phyloP scores from a whole-genome alignment of 2,888 invertebrate genomes.

The Stenolophus ochropezus region DNA sequence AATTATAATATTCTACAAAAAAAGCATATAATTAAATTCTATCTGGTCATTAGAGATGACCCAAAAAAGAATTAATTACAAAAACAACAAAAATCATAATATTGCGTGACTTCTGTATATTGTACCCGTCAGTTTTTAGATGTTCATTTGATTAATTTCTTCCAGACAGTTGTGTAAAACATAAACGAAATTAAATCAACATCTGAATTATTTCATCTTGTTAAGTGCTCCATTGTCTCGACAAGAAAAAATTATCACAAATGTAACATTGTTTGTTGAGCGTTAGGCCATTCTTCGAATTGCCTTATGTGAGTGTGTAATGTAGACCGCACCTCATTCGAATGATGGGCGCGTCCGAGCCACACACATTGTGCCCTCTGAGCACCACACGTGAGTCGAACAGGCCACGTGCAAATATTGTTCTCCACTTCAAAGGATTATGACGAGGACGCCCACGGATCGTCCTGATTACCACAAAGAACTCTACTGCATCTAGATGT shows the following conservation, averaged over 20 bases:
- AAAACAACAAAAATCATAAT: constrained; percentile 10
- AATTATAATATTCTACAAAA: neutral
- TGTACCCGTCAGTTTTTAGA: constrained; percentile 3
- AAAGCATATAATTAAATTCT: neutral
- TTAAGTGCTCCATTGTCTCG: constrained; percentile 45
- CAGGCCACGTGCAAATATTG: constrained; percentile 28
- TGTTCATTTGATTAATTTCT: constrained; percentile 45
- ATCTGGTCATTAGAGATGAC: neutral
- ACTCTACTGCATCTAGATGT: neutral
- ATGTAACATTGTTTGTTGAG: constrained; percentile 36
- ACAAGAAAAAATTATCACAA: constrained; percentile 44
- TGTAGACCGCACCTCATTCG: constrained; percentile 35
- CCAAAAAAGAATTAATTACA: constrained; percentile 32
- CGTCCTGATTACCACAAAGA: neutral
- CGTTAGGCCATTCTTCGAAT: constrained; percentile 9
- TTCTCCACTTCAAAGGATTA: constrained; percentile 16
- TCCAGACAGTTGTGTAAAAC: constrained; percentile 26
- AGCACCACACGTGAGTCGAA: constrained; percentile 20
- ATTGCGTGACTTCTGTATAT: constrained; percentile 46
- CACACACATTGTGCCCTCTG: constrained; percentile 36
- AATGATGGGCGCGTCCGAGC: constrained; percentile 44
- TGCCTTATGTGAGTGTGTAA: constrained; percentile 12
- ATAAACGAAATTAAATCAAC: constrained; percentile 52
- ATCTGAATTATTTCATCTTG: constrained; percentile 51
- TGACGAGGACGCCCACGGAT: neutral